phyloP scores from a whole-genome alignment of 2,113 vertebrate species.

The Notarius quadriscutis region DNA sequence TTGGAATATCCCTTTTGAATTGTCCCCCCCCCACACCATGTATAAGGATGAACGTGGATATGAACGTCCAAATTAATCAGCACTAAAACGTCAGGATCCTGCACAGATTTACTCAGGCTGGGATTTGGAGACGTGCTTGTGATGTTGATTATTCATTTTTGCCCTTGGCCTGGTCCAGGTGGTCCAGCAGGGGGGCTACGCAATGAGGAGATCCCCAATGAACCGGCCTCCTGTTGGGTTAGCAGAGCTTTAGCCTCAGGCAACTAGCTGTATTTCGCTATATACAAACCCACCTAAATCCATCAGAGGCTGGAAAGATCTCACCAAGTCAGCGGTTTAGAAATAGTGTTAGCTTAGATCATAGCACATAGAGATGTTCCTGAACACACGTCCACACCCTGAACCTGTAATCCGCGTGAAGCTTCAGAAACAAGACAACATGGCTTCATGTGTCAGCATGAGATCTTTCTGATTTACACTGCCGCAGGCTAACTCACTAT shows the following conservation, averaged over 20 bases:
- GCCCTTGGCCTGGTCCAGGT: slow-evolving; percentile 58
- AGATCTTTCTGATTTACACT: slow-evolving; percentile 42
- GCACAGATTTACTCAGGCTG: background rate
- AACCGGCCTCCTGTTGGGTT: slow-evolving; percentile 62
- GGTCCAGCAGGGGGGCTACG: slow-evolving; percentile 46
- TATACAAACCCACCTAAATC: slow-evolving; percentile 27
- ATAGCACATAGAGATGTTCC: slow-evolving; percentile 31
- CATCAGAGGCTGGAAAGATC: slow-evolving; percentile 52
- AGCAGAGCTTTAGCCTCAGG: slow-evolving; percentile 69
- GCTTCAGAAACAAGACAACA: slow-evolving; percentile 43
- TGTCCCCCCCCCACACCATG: too few species aligned
- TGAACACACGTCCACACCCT: slow-evolving; percentile 6
- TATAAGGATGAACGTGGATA: background rate
- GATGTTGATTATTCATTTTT: slow-evolving; percentile 1
- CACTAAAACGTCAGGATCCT: background rate
- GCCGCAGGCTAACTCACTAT: slow-evolving; percentile 48
- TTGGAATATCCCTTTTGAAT: background rate
- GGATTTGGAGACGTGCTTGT: background rate
- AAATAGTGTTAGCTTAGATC: background rate
- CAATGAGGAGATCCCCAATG: slow-evolving; percentile 56
- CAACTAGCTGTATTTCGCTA: slow-evolving; percentile 61
- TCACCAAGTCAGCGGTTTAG: slow-evolving; percentile 62
- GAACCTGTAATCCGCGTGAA: slow-evolving; percentile 37
- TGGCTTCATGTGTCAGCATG: slow-evolving; percentile 49
- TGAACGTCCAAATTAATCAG: background rate